These are phyloP conservation scores for Drosophila pseudoobscura DNA, from an alignment of 1,140 invertebrate genomes.

Conservation along the genomic window DNA sequence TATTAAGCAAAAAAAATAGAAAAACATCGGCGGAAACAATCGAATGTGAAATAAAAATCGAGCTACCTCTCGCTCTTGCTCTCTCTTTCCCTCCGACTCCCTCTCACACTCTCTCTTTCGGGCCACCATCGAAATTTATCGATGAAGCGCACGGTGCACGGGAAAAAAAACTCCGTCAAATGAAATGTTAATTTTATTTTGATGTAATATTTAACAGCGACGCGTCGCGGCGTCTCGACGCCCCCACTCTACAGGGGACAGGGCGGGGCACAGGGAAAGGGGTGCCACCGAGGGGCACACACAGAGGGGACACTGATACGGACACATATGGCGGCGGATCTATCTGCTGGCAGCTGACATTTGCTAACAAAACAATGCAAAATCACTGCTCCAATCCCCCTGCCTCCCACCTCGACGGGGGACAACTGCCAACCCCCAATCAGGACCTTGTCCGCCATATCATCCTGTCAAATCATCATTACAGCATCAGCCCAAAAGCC, in stretches of 20 bases:
- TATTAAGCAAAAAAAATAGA: conserved; percentile 59
- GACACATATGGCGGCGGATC: conserved; percentile 30
- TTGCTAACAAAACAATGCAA: conserved; percentile 68
- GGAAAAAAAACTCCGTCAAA: conserved; percentile 63
- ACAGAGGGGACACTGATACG: not conserved
- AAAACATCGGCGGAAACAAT: conserved; percentile 32
- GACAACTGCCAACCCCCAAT: not conserved
- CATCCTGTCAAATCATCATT: conserved; percentile 64
- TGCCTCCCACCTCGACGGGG: too few species aligned
- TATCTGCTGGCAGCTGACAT: conserved; percentile 70
- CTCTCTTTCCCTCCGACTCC: conserved; percentile 1
- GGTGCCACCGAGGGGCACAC: not conserved
- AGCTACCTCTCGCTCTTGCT: not conserved
- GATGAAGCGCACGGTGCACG: conserved; percentile 47
- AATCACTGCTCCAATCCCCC: conserved; percentile 56
- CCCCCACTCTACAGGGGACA: not conserved
- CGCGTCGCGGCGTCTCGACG: conserved; percentile 28
- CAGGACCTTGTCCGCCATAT: conserved; percentile 1
- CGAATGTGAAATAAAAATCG: conserved; percentile 2
- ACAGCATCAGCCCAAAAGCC: conserved; percentile 38
- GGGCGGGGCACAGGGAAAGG: too few species aligned
- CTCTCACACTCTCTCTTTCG: not conserved
- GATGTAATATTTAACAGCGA: conserved; percentile 63
- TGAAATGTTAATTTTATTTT: conserved; percentile 79
- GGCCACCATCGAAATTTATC: conserved; percentile 60